These are phyloP conservation scores for Drosophila sucinea DNA, from an alignment of 1,140 invertebrate genomes.

Conservation along the genomic window DNA sequence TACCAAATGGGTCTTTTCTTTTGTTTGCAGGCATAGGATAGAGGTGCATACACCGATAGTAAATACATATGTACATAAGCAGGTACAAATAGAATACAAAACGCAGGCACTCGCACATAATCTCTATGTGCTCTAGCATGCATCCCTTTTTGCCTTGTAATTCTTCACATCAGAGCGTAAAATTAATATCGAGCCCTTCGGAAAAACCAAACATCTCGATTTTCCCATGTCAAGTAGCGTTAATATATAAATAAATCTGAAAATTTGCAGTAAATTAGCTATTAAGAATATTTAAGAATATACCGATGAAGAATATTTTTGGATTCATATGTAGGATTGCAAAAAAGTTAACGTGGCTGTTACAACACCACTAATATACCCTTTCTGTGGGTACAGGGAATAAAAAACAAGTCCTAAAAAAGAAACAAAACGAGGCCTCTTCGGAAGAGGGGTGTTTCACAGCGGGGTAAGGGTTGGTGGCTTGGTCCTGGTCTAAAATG, in stretches of 20 bases:
- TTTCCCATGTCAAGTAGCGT: too few species aligned
- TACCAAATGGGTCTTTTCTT: neutral
- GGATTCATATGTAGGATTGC: too few species aligned
- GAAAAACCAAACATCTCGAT: neutral
- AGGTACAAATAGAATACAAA: conserved; percentile 6
- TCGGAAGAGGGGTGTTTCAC: conserved; percentile 5
- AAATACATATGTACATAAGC: neutral
- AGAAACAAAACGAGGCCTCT: conserved; percentile 14
- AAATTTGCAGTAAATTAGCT: too few species aligned
- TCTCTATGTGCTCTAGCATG: neutral
- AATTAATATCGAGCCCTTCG: conserved; percentile 2
- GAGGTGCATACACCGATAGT: neutral
- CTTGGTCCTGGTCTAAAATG: conserved; percentile 25
- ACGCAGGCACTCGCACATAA: neutral
- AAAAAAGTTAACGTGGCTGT: too few species aligned
- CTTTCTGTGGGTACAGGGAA: neutral
- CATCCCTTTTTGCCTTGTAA: neutral
- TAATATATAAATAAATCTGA: too few species aligned
- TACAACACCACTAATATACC: neutral
- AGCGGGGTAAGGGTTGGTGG: conserved; percentile 19
- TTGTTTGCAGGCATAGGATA: neutral
- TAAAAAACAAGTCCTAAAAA: conserved; percentile 14
- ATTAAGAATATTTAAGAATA: too few species aligned
- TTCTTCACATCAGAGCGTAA: neutral
- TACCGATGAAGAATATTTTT: too few species aligned